Evolutionary conservation across 2,797 vertebrate species (phyloP).

Genomic region (Gadopsis marmoratus): DNA sequence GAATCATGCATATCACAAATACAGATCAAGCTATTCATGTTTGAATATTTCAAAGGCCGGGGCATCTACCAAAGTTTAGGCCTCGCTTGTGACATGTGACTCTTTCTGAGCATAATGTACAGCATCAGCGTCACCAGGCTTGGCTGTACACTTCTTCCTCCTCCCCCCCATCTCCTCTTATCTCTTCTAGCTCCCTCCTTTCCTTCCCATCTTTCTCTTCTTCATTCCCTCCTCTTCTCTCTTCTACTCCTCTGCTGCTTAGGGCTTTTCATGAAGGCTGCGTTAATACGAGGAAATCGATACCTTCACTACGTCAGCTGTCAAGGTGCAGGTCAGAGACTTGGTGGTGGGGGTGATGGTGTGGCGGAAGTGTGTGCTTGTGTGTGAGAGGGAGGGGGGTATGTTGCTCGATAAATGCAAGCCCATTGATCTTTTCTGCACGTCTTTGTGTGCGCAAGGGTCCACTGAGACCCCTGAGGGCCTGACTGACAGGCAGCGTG

Average conservation of each 20-base stretch:
- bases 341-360: slow-evolving; percentile 22
- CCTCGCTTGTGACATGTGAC: slow-evolving; percentile 35
- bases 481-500: slow-evolving; percentile 64
- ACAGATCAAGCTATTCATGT: slow-evolving; percentile 13
- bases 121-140: slow-evolving; percentile 40
- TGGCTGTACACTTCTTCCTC: slow-evolving; percentile 31
- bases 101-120: slow-evolving; percentile 46
- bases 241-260: slow-evolving; percentile 44
- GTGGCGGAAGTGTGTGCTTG: not conserved
- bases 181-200: slow-evolving; percentile 17
- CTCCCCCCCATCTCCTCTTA: no score
- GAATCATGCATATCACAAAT: slow-evolving; percentile 16
- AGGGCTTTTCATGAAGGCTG: slow-evolving; percentile 63
- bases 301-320: slow-evolving; percentile 49
- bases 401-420: slow-evolving; percentile 59
- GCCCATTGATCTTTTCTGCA: slow-evolving; percentile 65
- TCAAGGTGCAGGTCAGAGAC: slow-evolving; percentile 50
- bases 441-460: slow-evolving; percentile 29
- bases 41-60: slow-evolving; percentile 49
- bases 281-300: slow-evolving; percentile 76
- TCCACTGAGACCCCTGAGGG: slow-evolving; percentile 47
- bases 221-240: slow-evolving; percentile 17
- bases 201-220: slow-evolving; percentile 10
- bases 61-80: slow-evolving; percentile 21
- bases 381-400: slow-evolving; percentile 16